These are phyloP conservation scores for Macroteleia sp. DNA, from an alignment of 2,888 invertebrate species.

Conservation along the genomic window DNA sequence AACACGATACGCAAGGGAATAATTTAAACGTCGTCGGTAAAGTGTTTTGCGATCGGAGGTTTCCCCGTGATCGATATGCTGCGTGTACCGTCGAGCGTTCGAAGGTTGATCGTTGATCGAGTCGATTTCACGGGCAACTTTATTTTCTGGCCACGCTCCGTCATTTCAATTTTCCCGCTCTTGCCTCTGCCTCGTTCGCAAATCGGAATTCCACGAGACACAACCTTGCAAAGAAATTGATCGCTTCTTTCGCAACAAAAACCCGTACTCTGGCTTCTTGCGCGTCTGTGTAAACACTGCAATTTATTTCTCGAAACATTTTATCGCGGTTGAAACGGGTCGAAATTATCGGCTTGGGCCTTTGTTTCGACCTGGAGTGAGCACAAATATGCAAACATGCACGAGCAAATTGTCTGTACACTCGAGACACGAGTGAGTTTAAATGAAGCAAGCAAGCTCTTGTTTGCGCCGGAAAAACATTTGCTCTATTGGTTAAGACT, in stretches of 20 bases:
- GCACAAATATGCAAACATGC: conserved; percentile 39
- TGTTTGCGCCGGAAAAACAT: conserved; percentile 73
- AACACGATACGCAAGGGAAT: conserved; percentile 23
- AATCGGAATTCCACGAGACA: conserved; percentile 14
- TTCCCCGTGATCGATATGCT: conserved; percentile 42
- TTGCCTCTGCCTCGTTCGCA: conserved; percentile 23
- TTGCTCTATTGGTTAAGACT: conserved; percentile 71
- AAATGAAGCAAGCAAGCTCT: conserved; percentile 62
- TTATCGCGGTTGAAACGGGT: background rate
- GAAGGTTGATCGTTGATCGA: conserved; percentile 23
- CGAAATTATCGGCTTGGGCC: background rate
- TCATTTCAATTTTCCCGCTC: conserved; percentile 28
- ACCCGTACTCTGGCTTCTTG: background rate
- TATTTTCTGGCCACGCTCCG: conserved; percentile 31
- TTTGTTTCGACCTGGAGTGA: conserved; percentile 1
- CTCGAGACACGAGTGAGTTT: conserved; percentile 52
- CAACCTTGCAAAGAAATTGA: conserved; percentile 5
- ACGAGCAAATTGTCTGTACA: conserved; percentile 47
- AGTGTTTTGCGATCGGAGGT: conserved; percentile 26
- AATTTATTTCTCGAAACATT: background rate
- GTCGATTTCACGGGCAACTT: conserved; percentile 39
- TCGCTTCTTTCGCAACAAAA: background rate
- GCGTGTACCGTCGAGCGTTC: conserved; percentile 19
- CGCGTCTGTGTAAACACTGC: background rate
- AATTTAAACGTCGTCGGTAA: conserved; percentile 34